Conservation (phyloP, 2,113 vertebrate genomes). For the Phalacrocorax aristotelis region DNA sequence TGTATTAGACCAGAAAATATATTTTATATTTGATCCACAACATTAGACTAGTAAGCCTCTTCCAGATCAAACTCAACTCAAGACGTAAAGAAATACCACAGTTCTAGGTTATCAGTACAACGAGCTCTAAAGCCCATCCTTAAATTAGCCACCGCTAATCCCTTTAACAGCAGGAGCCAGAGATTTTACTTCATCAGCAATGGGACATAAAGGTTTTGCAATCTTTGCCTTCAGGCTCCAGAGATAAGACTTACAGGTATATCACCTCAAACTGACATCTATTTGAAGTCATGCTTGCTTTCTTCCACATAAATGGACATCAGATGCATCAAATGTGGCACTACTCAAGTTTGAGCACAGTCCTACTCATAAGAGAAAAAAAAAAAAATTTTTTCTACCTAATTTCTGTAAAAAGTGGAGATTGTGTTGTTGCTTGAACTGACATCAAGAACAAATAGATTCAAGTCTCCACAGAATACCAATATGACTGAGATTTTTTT, state of each 20-base stretch:
- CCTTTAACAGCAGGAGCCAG: neutral
- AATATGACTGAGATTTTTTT: too few relatives aligned
- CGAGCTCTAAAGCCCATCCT: neutral
- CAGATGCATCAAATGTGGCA: too few relatives aligned
- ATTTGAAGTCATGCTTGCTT: neutral
- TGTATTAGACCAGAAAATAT: neutral
- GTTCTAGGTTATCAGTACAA: neutral
- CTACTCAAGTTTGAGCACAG: too few relatives aligned
- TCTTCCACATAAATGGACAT: too few relatives aligned
- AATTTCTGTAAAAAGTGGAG: too few relatives aligned
- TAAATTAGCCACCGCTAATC: neutral
- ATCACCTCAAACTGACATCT: neutral
- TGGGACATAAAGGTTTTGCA: neutral
- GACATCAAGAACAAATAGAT: too few relatives aligned
- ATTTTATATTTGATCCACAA: neutral
- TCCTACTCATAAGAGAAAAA: too few relatives aligned
- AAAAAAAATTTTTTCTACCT: too few relatives aligned
- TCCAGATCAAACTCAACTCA: neutral
- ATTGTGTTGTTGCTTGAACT: too few relatives aligned
- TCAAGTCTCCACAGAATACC: too few relatives aligned
- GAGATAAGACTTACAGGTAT: conserved; percentile 22
- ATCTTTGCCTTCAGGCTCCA: neutral
- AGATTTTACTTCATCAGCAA: conserved; percentile 3
- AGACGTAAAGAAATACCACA: neutral
- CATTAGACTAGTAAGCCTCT: neutral